Evolutionary conservation across 2,797 vertebrate genomes (phyloP).

Genomic region (Pelobates cultripes): DNA sequence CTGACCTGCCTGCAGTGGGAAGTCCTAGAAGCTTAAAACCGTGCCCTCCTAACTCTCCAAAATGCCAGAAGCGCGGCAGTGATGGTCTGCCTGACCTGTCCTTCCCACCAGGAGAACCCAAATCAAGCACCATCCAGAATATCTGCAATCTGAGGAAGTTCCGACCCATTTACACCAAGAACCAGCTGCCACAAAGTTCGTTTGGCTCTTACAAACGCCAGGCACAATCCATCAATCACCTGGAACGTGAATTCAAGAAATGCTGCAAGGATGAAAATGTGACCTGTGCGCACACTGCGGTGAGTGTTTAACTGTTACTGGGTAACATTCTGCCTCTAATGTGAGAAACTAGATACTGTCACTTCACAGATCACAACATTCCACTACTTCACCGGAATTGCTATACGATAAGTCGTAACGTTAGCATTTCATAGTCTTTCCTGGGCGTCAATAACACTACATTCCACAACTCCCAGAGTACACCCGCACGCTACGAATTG

Average conservation of each 20-base stretch:
- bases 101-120: conserved; percentile 69
- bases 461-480: too few relatives aligned
- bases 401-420: too few relatives aligned
- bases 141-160: conserved; percentile 66
- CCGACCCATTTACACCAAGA: conserved; percentile 22
- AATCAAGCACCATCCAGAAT: conserved; percentile 64
- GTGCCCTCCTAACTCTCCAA: background rate
- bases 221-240: conserved; percentile 52
- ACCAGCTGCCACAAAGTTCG: conserved; percentile 19
- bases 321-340: too few relatives aligned
- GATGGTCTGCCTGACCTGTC: conserved; percentile 39
- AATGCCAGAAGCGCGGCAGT: background rate
- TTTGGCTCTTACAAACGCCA: conserved; percentile 31
- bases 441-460: too few relatives aligned
- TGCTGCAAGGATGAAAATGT: conserved; percentile 67
- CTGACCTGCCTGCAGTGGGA: background rate
- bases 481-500: too few relatives aligned
- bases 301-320: conserved; percentile 58
- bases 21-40: accelerated
- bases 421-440: too few relatives aligned
- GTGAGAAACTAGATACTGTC: too few relatives aligned
- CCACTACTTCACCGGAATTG: too few relatives aligned
- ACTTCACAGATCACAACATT: too few relatives aligned
- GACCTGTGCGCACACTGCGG: conserved; percentile 60
- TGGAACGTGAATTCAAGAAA: conserved; percentile 61